Percentiles rank a stretch among this genome's conserved stretches.
Evolutionary conservation across 2,797 vertebrate genomes (phyloP).

Genomic region (Potorous gilbertii): DNA sequence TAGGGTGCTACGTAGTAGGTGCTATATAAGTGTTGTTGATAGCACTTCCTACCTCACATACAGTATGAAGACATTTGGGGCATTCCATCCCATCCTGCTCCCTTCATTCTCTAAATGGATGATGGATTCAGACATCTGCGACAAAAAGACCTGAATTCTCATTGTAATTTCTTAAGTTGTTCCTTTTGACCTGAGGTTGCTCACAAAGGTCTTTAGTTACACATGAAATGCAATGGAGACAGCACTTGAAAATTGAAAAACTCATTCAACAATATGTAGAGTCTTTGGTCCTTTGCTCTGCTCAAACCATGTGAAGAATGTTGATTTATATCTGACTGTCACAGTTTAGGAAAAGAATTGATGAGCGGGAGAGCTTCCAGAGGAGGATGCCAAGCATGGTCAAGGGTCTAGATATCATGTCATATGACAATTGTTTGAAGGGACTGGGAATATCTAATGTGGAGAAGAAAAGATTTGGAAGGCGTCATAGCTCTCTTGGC

Average conservation of each 20-base stretch:
- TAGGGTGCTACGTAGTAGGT: background rate
- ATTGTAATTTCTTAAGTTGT: no score
- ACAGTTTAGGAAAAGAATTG: background rate
- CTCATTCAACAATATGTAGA: background rate
- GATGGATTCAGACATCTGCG: background rate
- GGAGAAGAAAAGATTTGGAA: background rate
- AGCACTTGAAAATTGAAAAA: background rate
- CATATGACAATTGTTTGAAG: background rate
- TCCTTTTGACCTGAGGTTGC: background rate
- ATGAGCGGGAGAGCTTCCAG: background rate
- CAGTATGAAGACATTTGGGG: no score
- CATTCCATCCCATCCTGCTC: background rate
- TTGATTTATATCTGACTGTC: background rate
- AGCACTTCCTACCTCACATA: background rate
- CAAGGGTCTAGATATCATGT: background rate
- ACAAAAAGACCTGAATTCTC: background rate
- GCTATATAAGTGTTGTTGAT: background rate
- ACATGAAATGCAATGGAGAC: background rate
- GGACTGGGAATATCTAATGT: background rate
- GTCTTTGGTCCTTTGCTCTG: background rate
- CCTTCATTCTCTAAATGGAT: background rate
- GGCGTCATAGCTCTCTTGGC: background rate
- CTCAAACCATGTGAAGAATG: background rate
- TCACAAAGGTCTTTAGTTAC: background rate
- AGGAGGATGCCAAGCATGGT: background rate